Conservation (phyloP, 2,113 vertebrate species). For the Ifrita kowaldi region DNA sequence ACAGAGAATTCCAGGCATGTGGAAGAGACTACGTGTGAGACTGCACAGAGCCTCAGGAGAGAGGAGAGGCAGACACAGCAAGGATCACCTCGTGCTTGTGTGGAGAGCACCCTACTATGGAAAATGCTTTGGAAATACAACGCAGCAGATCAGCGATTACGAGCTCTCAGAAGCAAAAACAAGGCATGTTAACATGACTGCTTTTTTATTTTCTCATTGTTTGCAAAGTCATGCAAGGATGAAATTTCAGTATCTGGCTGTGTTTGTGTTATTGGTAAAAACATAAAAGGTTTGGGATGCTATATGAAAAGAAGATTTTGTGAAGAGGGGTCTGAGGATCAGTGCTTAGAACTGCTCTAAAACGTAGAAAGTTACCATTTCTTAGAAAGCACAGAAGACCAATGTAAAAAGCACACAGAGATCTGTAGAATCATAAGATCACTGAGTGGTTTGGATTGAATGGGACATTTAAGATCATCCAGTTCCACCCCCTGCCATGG, state of each 20-base stretch:
- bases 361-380: neutral
- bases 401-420: accelerated
- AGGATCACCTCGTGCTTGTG: accelerated
- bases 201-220: neutral
- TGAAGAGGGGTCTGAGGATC: neutral
- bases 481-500: accelerated
- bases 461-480: neutral
- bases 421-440: neutral
- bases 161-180: neutral
- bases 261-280: neutral
- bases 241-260: neutral
- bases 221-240: neutral
- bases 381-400: neutral
- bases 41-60: neutral
- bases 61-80: neutral
- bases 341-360: neutral
- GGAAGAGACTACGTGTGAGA: neutral
- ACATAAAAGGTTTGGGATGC: neutral
- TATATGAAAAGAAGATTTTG: neutral
- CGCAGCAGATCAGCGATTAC: accelerated
- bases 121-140: neutral
- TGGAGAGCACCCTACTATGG: neutral
- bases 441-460: neutral
- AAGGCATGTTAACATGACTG: neutral
- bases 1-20: neutral